Conservation (phyloP, 2,888 invertebrate genomes). For the Julus scanicus region DNA sequence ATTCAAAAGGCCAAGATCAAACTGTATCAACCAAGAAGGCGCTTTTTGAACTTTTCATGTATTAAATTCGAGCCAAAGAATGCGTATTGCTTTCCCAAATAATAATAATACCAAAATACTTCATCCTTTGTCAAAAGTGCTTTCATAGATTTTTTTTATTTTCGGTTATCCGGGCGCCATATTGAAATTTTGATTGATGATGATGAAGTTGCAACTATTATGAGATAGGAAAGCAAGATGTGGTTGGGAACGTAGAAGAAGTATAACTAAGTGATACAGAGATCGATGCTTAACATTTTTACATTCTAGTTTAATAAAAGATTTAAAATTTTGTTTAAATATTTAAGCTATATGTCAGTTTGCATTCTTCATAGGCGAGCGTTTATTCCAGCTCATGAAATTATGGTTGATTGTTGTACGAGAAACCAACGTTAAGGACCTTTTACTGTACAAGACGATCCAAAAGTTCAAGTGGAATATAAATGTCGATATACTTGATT, state of each 20-base stretch:
- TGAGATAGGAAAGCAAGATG: background rate
- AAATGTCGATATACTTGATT: too few relatives aligned
- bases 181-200: conserved; percentile 19
- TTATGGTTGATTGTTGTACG: too few relatives aligned
- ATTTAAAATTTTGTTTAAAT: background rate
- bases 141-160: background rate
- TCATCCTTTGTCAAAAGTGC: background rate
- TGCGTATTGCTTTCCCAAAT: background rate
- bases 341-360: too few relatives aligned
- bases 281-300: conserved; percentile 12
- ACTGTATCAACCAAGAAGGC: background rate
- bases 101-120: background rate
- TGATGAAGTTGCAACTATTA: conserved; percentile 9
- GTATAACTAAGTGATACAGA: background rate
- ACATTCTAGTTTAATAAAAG: background rate
- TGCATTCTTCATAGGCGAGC: too few relatives aligned
- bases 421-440: too few relatives aligned
- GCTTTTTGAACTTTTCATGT: too few relatives aligned
- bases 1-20: background rate
- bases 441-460: too few relatives aligned
- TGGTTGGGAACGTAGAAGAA: background rate
- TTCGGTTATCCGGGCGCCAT: background rate
- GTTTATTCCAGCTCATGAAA: too few relatives aligned
- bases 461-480: too few relatives aligned
- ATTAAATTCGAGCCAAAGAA: background rate